These are phyloP conservation scores for Neomorphus geoffroyi DNA, from an alignment of 2,797 vertebrate genomes.

Conservation along the genomic window DNA sequence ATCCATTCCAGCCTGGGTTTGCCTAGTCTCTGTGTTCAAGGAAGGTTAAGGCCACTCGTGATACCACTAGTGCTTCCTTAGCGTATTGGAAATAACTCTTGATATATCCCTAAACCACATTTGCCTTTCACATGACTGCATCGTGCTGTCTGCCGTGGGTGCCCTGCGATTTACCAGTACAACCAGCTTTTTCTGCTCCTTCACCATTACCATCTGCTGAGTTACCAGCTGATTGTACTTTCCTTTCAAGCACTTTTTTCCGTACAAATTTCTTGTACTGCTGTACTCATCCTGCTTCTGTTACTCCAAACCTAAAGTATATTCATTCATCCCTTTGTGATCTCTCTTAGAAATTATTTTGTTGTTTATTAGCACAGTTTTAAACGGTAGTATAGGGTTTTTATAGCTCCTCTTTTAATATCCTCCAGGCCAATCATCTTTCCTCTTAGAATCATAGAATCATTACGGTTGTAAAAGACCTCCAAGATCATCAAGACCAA, in stretches of 20 bases:
- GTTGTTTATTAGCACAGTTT: not conserved
- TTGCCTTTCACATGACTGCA: not conserved
- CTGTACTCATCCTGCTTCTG: not conserved
- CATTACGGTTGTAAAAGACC: no score
- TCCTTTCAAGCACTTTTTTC: not conserved
- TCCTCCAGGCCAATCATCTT: not conserved
- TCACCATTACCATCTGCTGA: not conserved
- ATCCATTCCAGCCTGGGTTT: not conserved
- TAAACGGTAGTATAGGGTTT: not conserved
- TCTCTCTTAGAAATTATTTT: not conserved
- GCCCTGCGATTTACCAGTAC: not conserved
- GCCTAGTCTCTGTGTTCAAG: not conserved
- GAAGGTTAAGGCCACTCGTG: not conserved
- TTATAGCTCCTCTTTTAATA: not conserved
- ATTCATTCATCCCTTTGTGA: not conserved
- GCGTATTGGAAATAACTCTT: not conserved
- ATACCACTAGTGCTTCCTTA: not conserved
- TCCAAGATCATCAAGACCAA: no score
- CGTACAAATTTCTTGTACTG: not conserved
- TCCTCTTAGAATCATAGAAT: not conserved
- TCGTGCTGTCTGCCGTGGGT: fast-evolving
- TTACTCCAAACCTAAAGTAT: not conserved
- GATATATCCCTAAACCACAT: not conserved
- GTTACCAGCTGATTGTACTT: not conserved
- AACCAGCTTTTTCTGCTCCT: not conserved